These are phyloP conservation scores for Arenaria interpres DNA, from an alignment of 2,113 vertebrate genomes.

Conservation along the genomic window DNA sequence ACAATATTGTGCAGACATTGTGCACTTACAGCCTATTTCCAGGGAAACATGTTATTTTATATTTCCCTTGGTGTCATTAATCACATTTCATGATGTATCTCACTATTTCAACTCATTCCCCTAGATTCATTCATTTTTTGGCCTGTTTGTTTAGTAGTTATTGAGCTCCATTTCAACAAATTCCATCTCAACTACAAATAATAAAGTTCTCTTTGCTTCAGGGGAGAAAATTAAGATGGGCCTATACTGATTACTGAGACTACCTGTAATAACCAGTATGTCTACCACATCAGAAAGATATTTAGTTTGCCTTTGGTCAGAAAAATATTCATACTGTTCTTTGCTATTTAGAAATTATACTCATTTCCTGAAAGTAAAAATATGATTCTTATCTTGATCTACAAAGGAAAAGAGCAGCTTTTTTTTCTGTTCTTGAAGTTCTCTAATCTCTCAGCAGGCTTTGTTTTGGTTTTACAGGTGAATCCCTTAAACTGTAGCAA, in stretches of 20 bases:
- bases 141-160: slow-evolving; percentile 44
- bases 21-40: slow-evolving; percentile 63
- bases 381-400: slow-evolving; percentile 21
- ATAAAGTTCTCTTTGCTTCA: slow-evolving; percentile 3
- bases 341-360: slow-evolving; percentile 38
- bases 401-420: neutral
- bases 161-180: slow-evolving; percentile 56
- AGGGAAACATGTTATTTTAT: slow-evolving; percentile 71
- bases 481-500: neutral
- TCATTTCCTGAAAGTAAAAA: slow-evolving; percentile 25
- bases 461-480: neutral
- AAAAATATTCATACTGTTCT: neutral
- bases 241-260: neutral
- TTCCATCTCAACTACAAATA: slow-evolving; percentile 11
- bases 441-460: neutral
- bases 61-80: slow-evolving; percentile 75
- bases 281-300: neutral
- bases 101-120: slow-evolving; percentile 57
- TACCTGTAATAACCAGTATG: neutral
- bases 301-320: slow-evolving; percentile 32
- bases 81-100: slow-evolving; percentile 70
- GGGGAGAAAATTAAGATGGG: slow-evolving; percentile 6
- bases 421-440: neutral
- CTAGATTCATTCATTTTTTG: slow-evolving; percentile 64
- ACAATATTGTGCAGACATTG: slow-evolving; percentile 75